A percentile compares a stretch with the other conserved stretches of the same genome.
These are phyloP conservation scores for Macrocentrus cingulum DNA, from an alignment of 1,140 invertebrate species.

Conservation along the genomic window DNA sequence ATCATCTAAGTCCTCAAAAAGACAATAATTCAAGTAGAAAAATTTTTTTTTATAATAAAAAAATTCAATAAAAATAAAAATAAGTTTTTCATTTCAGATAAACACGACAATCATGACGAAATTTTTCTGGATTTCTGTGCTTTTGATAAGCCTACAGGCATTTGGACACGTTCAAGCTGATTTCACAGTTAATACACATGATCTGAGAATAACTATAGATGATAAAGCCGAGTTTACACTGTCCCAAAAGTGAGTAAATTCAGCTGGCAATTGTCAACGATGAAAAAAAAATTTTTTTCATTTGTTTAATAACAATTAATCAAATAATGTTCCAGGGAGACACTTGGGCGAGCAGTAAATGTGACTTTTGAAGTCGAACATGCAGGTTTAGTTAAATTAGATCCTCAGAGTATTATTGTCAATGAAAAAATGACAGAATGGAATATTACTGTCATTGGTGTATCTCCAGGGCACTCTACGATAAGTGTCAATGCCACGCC, in stretches of 20 bases:
- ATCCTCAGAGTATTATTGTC: constrained; percentile 10
- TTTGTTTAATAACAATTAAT: background rate
- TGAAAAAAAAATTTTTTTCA: background rate
- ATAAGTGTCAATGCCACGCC: constrained; percentile 57
- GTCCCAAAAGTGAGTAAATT: background rate
- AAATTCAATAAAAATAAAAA: background rate
- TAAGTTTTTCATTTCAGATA: background rate
- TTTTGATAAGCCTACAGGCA: background rate
- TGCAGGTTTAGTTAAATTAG: constrained; percentile 19
- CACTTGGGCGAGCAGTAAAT: background rate
- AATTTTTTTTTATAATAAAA: background rate
- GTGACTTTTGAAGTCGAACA: constrained; percentile 21
- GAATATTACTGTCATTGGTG: constrained; percentile 57
- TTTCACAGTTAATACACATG: background rate
- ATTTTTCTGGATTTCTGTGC: constrained; percentile 16
- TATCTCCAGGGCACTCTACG: constrained; percentile 59
- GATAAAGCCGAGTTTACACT: background rate
- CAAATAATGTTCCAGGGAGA: background rate
- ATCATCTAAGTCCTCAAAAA: no score
- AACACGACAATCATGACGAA: constrained; percentile 11
- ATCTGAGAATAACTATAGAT: background rate
- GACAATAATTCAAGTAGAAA: background rate
- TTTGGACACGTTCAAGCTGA: background rate
- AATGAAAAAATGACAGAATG: constrained; percentile 35
- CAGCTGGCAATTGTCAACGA: background rate